These are phyloP conservation scores for Bovichtus variegatus DNA, from an alignment of 2,797 vertebrate genomes.

Conservation along the genomic window DNA sequence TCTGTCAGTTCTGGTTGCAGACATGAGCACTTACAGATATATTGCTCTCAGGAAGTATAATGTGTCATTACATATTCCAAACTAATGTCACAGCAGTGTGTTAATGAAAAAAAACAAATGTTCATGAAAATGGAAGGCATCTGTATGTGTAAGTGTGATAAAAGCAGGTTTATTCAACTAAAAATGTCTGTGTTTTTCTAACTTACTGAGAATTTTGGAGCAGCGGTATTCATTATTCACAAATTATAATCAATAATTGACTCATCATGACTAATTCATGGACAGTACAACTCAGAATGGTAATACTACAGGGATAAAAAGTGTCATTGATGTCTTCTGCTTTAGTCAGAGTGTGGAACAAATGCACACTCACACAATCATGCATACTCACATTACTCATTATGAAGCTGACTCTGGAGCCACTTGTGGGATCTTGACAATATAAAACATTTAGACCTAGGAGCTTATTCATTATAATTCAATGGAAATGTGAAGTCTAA, in stretches of 20 bases:
- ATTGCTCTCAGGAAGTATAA: neutral
- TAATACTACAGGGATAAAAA: slow-evolving; percentile 15
- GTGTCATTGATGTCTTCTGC: slow-evolving; percentile 12
- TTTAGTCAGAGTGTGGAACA: slow-evolving; percentile 3
- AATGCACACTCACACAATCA: neutral
- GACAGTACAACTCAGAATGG: neutral
- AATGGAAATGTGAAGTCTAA: neutral
- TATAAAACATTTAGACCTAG: neutral
- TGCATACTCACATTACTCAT: neutral
- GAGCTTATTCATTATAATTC: neutral
- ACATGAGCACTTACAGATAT: neutral
- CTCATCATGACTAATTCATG: slow-evolving; percentile 21
- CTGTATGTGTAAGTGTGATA: neutral
- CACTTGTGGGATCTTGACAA: neutral
- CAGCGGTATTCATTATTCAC: slow-evolving; percentile 5
- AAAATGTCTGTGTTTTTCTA: neutral
- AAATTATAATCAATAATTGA: slow-evolving; percentile 25
- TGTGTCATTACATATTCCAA: slow-evolving; percentile 1
- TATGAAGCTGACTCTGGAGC: neutral
- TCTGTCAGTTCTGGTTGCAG: neutral
- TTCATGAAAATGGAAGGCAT: neutral
- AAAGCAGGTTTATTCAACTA: neutral
- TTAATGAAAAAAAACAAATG: neutral
- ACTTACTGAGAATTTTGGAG: neutral
- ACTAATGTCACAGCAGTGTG: neutral